Base-by-base conservation (phyloP, 1,140 invertebrate genomes). In the Musca domestica region DNA sequence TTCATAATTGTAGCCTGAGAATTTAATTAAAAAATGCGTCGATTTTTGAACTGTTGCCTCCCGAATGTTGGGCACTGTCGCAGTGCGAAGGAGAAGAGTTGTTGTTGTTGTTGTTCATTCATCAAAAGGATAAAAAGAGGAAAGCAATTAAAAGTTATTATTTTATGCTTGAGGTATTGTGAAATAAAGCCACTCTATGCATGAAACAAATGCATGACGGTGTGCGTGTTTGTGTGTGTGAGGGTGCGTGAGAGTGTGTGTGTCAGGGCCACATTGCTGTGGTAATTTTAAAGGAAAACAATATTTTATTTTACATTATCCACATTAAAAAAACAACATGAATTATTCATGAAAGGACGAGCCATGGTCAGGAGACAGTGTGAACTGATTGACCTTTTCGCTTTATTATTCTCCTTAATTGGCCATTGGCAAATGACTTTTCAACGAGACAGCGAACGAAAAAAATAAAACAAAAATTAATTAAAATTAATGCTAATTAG, bases 121-220 rank as follows among this genome's bases (percentile, higher is more conserved):
- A 41, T 9, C 2, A 61, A 41, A 61, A 51, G 7, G 12, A 51
- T 9, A 19, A 9, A 19, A 51, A 19, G 20, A 22, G 17, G 56
- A 61, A 61, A n/a, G 56, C 56, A 61, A 61, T 61, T 61, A 61
- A 61, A 61, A 61, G 56, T 61, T 61, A 61, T 61, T 61, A 61
- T 61, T 61, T 61, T 56, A 46, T 54, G 48, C 49, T 46, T 56
- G 41, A 56, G 52, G 20, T 25, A 17, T 25, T 67, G 3, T 56
- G 14, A 23, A 49, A 27, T 3, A 17, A 41, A 41, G 34, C 34
- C 34, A 41, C 34, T 41, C 34, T 41, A 41, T 41, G 34, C 34
- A 41, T 41, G 34, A 41, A 41, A 64, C 27, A 49, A 66, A 41
- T 47, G 25, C 46, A 51, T 51, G 25, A 20, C n/a, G 34, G 19